Conservation (phyloP, 2,888 invertebrate genomes). For the Desoria tigrina region DNA sequence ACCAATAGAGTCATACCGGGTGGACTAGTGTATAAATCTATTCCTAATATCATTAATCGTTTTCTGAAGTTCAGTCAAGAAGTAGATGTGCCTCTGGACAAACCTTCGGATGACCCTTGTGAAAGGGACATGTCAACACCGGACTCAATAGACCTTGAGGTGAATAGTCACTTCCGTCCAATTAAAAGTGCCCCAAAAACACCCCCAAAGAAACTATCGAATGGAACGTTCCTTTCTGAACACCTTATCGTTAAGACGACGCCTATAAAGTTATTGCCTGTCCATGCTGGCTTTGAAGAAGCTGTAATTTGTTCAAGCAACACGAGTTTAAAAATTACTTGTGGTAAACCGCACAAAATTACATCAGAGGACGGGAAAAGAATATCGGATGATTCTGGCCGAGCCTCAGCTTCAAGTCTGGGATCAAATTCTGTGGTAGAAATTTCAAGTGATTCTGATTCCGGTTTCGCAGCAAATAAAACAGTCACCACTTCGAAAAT, state of each 20-base stretch:
- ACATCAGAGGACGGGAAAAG: slow-evolving; percentile 13
- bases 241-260: slow-evolving; percentile 42
- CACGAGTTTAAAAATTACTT: too few species aligned
- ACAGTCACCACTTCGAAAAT: neutral
- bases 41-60: neutral
- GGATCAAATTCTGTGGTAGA: slow-evolving; percentile 13
- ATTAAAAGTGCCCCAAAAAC: slow-evolving; percentile 49
- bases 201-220: slow-evolving; percentile 43
- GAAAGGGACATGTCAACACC: slow-evolving; percentile 27
- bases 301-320: too few species aligned
- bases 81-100: neutral
- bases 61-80: neutral
- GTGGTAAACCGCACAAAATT: slow-evolving; percentile 6
- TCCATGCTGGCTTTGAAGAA: too few species aligned
- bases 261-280: too few species aligned
- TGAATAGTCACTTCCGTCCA: slow-evolving; percentile 49
- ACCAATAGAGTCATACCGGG: neutral
- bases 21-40: neutral
- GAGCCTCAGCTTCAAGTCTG: slow-evolving; percentile 21
- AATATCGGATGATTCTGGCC: slow-evolving; percentile 35
- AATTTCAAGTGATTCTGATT: neutral
- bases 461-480: neutral
- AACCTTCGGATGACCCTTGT: neutral
- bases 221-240: slow-evolving; percentile 47
- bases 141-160: slow-evolving; percentile 47